Evolutionary conservation across 2,113 vertebrate species (phyloP), one percentile per base, ranked within the genome.

Genomic region (Rhabdornis inornatus): DNA sequence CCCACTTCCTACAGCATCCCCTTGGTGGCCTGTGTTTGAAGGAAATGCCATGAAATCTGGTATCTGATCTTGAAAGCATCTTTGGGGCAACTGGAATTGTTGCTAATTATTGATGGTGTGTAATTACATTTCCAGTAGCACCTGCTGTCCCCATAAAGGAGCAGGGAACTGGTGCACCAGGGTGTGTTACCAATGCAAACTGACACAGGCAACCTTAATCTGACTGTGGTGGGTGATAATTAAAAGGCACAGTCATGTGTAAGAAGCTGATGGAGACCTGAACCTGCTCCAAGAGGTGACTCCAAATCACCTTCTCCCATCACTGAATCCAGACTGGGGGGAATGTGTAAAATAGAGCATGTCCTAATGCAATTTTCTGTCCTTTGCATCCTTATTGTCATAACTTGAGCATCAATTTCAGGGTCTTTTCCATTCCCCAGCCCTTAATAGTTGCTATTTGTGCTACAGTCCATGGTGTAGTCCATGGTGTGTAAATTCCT

Each of bases 21-120:
- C 77, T 69, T 7, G 0, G 11, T 19, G 27, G 25, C 65, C 72
- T 52, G 15, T 3, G 13, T 19, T 63, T 22, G 63, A 63, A 49
- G 81, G 77, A 10, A 64, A 23, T 3, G 5, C 82, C 4, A 1
- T 3, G 31, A 45, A 92, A 80, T 21, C 20, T 7, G 0, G 1
- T 1, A 4, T 28, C 35, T 2, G 7, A 31, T 63, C 56, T 64
- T 17, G 53, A 21, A 18, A 44, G 52, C 56, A 68, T 22, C 87
- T 27, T 45, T 28, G 61, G 50, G 56, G 53, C 68, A 25, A 14
- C 31, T 71, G 63, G 15, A 55, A 68, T 68, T 35, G 68, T 31
- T 52, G 42, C 10, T 93, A 20, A 81, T 95, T 81, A 52, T 17
- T 11, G 79, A 10, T 15, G 49, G 17, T 8, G 7, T 27, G 55